Base-by-base conservation (phyloP, 2,113 vertebrate species). In the Seriola aureovittata region DNA sequence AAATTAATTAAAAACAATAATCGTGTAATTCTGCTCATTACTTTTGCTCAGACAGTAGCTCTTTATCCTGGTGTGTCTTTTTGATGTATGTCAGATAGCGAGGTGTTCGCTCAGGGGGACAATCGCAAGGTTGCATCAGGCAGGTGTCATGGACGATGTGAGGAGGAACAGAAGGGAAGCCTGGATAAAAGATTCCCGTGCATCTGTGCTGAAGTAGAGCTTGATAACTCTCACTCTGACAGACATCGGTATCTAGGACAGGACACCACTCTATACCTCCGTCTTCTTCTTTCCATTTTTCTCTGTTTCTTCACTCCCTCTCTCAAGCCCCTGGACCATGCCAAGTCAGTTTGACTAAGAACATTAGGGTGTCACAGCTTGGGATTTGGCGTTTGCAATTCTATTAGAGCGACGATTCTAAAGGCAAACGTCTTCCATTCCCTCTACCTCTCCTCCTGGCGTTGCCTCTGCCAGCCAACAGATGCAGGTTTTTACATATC, bases 401-500 rank as follows among this genome's bases (percentile, higher is more conserved):
- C 92, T 92, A 94, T 93, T 92, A 94, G 88, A 87, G 86, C 44
- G 66, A 89, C 71, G 80, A 73, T 79, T 90, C 86, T 81, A 76
- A 88, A 87, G 78, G 87, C 85, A 83, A 83, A 70, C 86, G 85
- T 80, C 89, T 85, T 48, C 73, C 78, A 50, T 65, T 87, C 76
- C 82, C 65, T 73, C 87, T 78, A 84, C 90, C 87, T 91, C 87
- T 82, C 85, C 86, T 90, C 65, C 89, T 87, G 88, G 88, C 79
- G 64, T 50, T 5, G 79, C 92, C 85, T 68, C 71, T 44, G 90
- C 84, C 89, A 88, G 86, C 90, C 88, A 85, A 88, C 91, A 90
- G 92, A 94, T 93, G 93, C 92, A 86, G 89, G 73, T 90, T 94
- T 93, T 92, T 88, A 92, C 89, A 93, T 88, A 93, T 95, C 93